Evolutionary conservation across 2,113 vertebrate species (phyloP).

Genomic region (Nestor notabilis): DNA sequence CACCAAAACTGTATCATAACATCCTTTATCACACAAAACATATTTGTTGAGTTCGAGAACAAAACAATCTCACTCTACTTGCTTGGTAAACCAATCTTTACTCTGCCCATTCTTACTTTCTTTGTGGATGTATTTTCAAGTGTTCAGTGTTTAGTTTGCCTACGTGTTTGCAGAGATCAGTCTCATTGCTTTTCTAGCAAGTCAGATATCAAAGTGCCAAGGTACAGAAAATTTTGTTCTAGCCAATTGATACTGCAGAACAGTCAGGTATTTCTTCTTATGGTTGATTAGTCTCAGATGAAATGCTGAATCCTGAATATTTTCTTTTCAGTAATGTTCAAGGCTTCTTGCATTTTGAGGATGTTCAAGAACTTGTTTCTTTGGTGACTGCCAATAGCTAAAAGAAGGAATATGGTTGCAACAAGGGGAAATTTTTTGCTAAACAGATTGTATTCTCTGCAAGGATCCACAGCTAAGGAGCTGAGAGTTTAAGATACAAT

Average conservation of each 20-base stretch:
- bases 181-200: background rate
- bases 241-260: background rate
- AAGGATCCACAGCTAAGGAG: background rate
- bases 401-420: background rate
- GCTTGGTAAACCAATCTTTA: background rate
- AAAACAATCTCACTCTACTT: background rate
- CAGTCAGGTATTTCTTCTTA: background rate
- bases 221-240: background rate
- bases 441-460: background rate
- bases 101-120: background rate
- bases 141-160: background rate
- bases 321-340: background rate
- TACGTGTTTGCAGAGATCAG: background rate
- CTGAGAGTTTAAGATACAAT: background rate
- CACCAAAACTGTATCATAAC: accelerated
- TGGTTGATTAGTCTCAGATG: background rate
- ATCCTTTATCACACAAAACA: background rate
- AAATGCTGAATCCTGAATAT: background rate
- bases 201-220: background rate
- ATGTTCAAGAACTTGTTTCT: background rate
- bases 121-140: background rate
- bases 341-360: background rate
- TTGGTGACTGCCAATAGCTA: background rate
- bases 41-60: background rate
- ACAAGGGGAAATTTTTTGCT: background rate